Percentiles rank a stretch among this genome's conserved stretches.
These are phyloP conservation scores for Pseudomyrmex gracilis DNA, from an alignment of 1,140 invertebrate species.

Conservation along the genomic window DNA sequence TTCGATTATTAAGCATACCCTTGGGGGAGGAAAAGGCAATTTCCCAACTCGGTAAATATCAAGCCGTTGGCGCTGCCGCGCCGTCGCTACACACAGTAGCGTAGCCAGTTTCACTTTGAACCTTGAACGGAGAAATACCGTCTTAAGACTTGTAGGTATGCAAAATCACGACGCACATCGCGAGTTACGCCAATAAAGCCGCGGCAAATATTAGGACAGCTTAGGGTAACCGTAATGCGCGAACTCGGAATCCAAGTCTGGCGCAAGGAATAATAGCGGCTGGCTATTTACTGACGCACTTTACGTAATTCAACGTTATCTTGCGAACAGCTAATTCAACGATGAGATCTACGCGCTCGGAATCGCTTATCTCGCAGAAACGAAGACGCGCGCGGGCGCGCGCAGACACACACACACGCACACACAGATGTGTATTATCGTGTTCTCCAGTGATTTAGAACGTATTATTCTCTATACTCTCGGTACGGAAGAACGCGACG, in stretches of 20 bases:
- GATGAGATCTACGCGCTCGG: conserved; percentile 23
- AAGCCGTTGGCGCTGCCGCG: background rate
- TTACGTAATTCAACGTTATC: conserved; percentile 56
- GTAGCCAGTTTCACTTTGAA: conserved; percentile 18
- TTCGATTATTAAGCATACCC: conserved; percentile 47
- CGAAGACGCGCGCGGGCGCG: background rate
- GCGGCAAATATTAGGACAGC: conserved; percentile 49
- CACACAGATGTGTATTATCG: background rate
- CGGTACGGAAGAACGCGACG: background rate
- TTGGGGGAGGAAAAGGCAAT: conserved; percentile 4
- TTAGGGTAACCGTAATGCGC: conserved; percentile 22
- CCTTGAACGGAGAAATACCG: background rate
- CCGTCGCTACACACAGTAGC: background rate
- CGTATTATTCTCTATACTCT: background rate
- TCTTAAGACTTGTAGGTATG: conserved; percentile 12
- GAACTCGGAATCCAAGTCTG: background rate
- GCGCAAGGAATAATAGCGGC: conserved; percentile 25
- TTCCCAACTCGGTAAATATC: conserved; percentile 52
- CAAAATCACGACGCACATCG: conserved; percentile 42
- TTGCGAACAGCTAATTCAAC: conserved; percentile 35
- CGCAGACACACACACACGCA: background rate
- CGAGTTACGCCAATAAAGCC: conserved; percentile 45
- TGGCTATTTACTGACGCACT: conserved; percentile 52
- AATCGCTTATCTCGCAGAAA: conserved; percentile 29
- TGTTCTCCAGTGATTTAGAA: too few species aligned